phyloP scores from a whole-genome alignment of 2,113 vertebrate genomes.

The Petromus typicus region DNA sequence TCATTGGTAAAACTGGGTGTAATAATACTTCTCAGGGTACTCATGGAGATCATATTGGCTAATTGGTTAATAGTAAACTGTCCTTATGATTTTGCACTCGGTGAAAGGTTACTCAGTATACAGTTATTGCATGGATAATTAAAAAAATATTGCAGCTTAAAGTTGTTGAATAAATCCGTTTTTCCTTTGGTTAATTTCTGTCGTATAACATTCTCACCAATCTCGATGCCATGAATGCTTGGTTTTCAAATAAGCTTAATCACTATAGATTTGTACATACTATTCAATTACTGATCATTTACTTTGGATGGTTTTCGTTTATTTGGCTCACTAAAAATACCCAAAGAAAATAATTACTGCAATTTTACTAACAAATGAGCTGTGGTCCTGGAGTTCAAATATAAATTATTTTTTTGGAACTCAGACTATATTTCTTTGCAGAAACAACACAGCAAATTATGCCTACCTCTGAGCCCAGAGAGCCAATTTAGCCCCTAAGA shows the following conservation, averaged over 20 bases:
- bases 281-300: conserved; percentile 30
- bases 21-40: neutral
- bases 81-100: neutral
- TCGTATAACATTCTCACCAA: conserved; percentile 6
- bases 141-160: neutral
- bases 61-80: neutral
- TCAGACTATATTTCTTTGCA: conserved; percentile 37
- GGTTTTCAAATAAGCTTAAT: conserved; percentile 28
- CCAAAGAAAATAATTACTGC: conserved; percentile 37
- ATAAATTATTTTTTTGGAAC: conserved; percentile 47
- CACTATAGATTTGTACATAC: neutral
- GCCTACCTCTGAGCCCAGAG: conserved; percentile 11
- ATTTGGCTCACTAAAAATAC: conserved; percentile 44
- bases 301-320: neutral
- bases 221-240: neutral
- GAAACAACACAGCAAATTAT: neutral
- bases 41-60: neutral
- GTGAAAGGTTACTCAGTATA: neutral
- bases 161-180: conserved; percentile 6
- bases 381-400: conserved; percentile 16
- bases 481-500: neutral
- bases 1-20: neutral
- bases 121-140: neutral
- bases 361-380: conserved; percentile 29
- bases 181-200: conserved; percentile 8